These are phyloP conservation scores for Entomobrya proxima DNA, from an alignment of 2,888 invertebrate species.

Conservation along the genomic window DNA sequence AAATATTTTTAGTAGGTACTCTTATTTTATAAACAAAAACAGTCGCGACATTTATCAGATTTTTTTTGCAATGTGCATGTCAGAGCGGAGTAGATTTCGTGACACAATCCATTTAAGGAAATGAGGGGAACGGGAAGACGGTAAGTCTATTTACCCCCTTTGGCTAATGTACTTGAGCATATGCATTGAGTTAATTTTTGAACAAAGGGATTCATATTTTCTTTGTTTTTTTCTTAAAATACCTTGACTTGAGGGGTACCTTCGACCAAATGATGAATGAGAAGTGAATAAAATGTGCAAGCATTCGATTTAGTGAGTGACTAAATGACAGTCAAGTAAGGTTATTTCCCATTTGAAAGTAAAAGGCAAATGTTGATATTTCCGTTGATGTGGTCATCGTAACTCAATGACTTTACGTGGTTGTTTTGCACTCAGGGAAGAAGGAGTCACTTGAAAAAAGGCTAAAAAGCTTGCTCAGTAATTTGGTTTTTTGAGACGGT, in stretches of 20 bases:
- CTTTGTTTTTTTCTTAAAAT: slow-evolving; percentile 3
- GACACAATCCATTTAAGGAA: slow-evolving; percentile 22
- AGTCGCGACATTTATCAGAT: neutral
- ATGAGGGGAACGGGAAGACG: slow-evolving; percentile 12
- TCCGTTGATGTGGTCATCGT: neutral
- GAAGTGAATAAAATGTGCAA: neutral
- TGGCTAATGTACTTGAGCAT: neutral
- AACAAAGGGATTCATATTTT: neutral
- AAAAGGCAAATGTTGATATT: neutral
- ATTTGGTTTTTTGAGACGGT: no score
- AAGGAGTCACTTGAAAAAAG: neutral
- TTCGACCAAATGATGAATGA: no score
- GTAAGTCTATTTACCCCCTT: neutral
- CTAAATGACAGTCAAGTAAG: slow-evolving; percentile 29
- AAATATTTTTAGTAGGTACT: neutral
- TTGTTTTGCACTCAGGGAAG: neutral
- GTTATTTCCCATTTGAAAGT: slow-evolving; percentile 44
- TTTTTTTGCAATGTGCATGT: neutral
- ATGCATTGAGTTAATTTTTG: neutral
- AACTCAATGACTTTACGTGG: slow-evolving; percentile 23
- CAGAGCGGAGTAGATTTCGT: slow-evolving; percentile 2
- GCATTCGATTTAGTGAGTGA: neutral
- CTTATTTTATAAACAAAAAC: neutral
- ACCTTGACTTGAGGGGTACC: neutral
- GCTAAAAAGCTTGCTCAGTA: no score